These are phyloP conservation scores for Scaptomyza montana DNA, from an alignment of 1,140 invertebrate genomes.

Conservation along the genomic window DNA sequence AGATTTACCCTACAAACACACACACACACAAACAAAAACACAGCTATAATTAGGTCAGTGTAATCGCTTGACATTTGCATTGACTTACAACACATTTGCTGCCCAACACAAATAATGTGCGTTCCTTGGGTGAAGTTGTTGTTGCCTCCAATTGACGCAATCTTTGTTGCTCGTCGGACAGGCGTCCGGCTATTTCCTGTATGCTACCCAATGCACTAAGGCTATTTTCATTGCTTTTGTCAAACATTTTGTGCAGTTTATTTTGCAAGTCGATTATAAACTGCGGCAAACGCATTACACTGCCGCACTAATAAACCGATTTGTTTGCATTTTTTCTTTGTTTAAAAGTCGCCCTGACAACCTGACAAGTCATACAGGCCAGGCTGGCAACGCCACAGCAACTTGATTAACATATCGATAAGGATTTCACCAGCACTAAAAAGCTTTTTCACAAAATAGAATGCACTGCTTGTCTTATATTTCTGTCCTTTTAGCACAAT, in stretches of 20 bases:
- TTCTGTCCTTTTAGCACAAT: background rate
- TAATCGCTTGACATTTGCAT: background rate
- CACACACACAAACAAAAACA: background rate
- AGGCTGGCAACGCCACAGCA: slow-evolving; percentile 1
- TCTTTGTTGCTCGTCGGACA: slow-evolving; percentile 73
- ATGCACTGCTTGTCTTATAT: background rate
- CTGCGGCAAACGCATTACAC: slow-evolving; percentile 66
- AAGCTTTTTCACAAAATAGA: background rate
- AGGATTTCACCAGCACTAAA: background rate
- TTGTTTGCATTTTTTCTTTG: slow-evolving; percentile 7
- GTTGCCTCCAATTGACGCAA: slow-evolving; percentile 57
- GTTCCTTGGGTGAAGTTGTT: slow-evolving; percentile 73
- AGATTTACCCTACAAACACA: slow-evolving; percentile 89
- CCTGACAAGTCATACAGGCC: background rate
- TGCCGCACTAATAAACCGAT: background rate
- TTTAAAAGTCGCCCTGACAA: slow-evolving; percentile 34
- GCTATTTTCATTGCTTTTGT: slow-evolving; percentile 43
- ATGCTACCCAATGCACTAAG: slow-evolving; percentile 62
- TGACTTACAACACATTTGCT: slow-evolving; percentile 85
- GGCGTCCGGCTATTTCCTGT: slow-evolving; percentile 79
- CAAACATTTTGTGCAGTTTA: slow-evolving; percentile 67
- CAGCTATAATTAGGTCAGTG: background rate
- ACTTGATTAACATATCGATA: background rate
- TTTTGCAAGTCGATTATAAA: slow-evolving; percentile 52
- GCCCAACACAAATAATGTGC: slow-evolving; percentile 85